Conservation (phyloP, 2,888 invertebrate genomes). For the Syrphus vitripennis region DNA sequence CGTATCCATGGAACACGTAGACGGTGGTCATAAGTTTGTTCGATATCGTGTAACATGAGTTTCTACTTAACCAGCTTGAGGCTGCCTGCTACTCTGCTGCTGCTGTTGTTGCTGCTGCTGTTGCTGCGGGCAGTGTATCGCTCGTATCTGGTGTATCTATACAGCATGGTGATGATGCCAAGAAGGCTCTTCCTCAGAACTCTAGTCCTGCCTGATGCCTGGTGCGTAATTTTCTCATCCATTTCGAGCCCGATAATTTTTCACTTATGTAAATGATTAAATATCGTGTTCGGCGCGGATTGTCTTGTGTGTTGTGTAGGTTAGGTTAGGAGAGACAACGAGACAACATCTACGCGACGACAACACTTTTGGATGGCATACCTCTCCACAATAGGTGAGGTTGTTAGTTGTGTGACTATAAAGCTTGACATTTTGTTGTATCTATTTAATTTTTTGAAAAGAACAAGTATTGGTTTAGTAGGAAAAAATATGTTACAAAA, state of each 20-base stretch:
- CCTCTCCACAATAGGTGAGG: slow-evolving; percentile 42
- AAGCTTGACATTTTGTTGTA: slow-evolving; percentile 43
- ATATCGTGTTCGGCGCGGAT: slow-evolving; percentile 69
- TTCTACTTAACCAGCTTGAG: slow-evolving; percentile 75
- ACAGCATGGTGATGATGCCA: slow-evolving; percentile 40
- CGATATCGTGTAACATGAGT: slow-evolving; percentile 77
- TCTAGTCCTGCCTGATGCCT: slow-evolving; percentile 22
- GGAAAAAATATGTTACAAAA: not conserved
- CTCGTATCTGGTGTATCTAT: slow-evolving; percentile 64
- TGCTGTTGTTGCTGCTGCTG: not conserved
- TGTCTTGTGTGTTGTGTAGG: slow-evolving; percentile 71
- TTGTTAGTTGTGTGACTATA: slow-evolving; percentile 1
- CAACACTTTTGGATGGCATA: slow-evolving; percentile 26
- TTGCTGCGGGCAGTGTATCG: slow-evolving; percentile 59
- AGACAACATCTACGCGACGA: slow-evolving; percentile 7
- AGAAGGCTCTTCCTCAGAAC: slow-evolving; percentile 49
- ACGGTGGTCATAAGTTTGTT: slow-evolving; percentile 77
- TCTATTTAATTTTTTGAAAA: not conserved
- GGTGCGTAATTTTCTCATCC: slow-evolving; percentile 71
- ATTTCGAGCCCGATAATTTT: slow-evolving; percentile 71
- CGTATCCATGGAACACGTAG: slow-evolving; percentile 72
- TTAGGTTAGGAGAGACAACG: slow-evolving; percentile 59
- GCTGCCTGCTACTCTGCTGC: slow-evolving; percentile 28
- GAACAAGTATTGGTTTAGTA: not conserved
- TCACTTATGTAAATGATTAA: slow-evolving; percentile 72